A percentile compares a stretch with the other conserved stretches of the same genome.
phyloP scores from a whole-genome alignment of 1,140 invertebrate species.

The Berghia stephanieae region DNA sequence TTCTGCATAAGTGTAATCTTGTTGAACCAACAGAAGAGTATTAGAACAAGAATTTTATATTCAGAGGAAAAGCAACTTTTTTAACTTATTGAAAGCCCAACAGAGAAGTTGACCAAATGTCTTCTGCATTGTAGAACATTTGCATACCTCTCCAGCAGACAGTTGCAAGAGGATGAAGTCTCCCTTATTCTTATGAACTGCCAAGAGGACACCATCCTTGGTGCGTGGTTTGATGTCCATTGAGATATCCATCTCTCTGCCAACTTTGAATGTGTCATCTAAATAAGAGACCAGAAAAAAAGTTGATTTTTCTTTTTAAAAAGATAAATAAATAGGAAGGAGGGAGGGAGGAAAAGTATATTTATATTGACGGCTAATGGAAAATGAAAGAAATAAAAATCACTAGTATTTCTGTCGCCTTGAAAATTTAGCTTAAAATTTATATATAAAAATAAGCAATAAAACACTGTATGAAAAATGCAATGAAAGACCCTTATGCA shows the following conservation, averaged over 20 bases:
- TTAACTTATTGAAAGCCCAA: no score
- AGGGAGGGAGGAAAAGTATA: neutral
- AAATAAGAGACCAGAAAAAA: slow-evolving; percentile 9
- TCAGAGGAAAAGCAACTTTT: no score
- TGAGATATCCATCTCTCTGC: slow-evolving; percentile 79
- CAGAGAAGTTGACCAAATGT: no score
- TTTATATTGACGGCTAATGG: no score
- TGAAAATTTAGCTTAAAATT: no score
- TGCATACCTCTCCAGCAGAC: slow-evolving; percentile 75
- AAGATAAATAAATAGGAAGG: neutral
- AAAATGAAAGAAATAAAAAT: no score
- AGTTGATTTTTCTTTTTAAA: neutral
- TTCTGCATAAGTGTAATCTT: no score
- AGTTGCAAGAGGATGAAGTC: slow-evolving; percentile 90
- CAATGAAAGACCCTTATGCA: no score
- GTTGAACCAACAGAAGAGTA: neutral
- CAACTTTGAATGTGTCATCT: slow-evolving; percentile 80
- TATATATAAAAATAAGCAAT: no score
- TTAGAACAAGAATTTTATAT: neutral
- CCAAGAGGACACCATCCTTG: slow-evolving; percentile 78
- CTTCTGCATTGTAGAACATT: no score
- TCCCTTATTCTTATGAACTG: slow-evolving; percentile 74
- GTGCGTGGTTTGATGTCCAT: slow-evolving; percentile 90
- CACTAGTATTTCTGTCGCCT: no score
- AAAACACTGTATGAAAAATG: no score